Evolutionary conservation across 2,888 invertebrate species (phyloP).

Genomic region (Lomographa bimaculata): DNA sequence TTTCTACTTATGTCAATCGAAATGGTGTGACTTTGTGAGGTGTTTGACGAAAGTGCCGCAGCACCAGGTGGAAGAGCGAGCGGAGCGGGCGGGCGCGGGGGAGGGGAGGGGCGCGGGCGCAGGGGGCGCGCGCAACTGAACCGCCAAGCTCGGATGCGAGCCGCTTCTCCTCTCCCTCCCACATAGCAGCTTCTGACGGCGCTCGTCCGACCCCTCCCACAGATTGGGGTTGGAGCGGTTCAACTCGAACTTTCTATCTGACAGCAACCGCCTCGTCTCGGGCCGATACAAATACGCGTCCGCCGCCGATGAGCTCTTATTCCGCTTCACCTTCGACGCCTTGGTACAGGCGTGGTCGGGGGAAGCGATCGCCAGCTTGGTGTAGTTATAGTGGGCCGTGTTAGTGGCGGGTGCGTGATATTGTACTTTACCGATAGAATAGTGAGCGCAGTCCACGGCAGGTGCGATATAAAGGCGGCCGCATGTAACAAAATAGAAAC

Average conservation of each 20-base stretch:
- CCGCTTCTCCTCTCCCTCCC: constrained; percentile 66
- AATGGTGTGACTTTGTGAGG: constrained; percentile 89
- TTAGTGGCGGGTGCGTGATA: constrained; percentile 85
- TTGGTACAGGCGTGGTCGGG: constrained; percentile 63
- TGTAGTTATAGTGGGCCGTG: constrained; percentile 71
- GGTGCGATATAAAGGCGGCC: constrained; percentile 83
- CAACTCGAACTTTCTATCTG: constrained; percentile 68
- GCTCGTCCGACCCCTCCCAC: constrained; percentile 66
- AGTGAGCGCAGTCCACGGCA: constrained; percentile 86
- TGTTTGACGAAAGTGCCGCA: constrained; percentile 92
- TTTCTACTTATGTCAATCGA: constrained; percentile 82
- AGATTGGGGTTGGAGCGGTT: constrained; percentile 78
- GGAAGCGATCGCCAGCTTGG: constrained; percentile 64
- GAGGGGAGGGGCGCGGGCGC: constrained; percentile 37
- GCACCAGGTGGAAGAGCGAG: constrained; percentile 89
- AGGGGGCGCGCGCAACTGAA: constrained; percentile 69
- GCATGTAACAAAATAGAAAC: constrained; percentile 84
- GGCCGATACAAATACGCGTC: constrained; percentile 64
- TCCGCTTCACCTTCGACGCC: constrained; percentile 70
- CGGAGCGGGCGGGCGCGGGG: constrained; percentile 63
- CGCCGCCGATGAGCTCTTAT: constrained; percentile 79
- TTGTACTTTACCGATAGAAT: constrained; percentile 88
- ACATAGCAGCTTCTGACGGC: constrained; percentile 46
- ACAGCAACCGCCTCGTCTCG: constrained; percentile 63
- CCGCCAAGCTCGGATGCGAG: constrained; percentile 54